phyloP scores from a whole-genome alignment of 2,888 invertebrate species.

The Amphipoea oculea region DNA sequence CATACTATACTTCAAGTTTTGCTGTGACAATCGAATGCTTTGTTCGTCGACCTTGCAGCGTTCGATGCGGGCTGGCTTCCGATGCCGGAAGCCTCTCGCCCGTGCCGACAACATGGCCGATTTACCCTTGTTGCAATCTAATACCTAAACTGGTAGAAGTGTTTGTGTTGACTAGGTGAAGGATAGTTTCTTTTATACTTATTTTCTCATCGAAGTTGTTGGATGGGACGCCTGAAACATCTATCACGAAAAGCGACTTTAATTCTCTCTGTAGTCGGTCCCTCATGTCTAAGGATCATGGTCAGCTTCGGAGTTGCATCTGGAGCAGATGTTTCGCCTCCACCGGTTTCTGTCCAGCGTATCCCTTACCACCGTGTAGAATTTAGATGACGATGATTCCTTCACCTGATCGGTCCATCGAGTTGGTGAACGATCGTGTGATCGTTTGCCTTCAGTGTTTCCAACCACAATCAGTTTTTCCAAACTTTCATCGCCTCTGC shows the following conservation, averaged over 20 bases:
- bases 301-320: no score
- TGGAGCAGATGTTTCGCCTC: no score
- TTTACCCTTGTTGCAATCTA: conserved; percentile 22
- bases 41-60: conserved; percentile 58
- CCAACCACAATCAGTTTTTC: no score
- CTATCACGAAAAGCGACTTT: neutral
- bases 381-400: no score
- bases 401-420: no score
- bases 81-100: conserved; percentile 60
- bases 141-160: neutral
- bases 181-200: neutral
- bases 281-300: no score
- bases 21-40: conserved; percentile 48
- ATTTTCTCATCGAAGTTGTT: neutral
- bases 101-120: conserved; percentile 52
- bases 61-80: conserved; percentile 53
- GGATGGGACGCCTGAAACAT: neutral
- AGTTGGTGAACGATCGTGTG: no score
- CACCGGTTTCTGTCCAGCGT: no score
- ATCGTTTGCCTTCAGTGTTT: no score
- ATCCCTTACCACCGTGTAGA: no score
- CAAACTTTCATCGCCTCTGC: no score
- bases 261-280: no score
- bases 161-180: neutral
- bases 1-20: conserved; percentile 16